These are phyloP conservation scores for Daubentonia madagascariensis DNA, from an alignment of 2,113 vertebrate species.

Conservation along the genomic window DNA sequence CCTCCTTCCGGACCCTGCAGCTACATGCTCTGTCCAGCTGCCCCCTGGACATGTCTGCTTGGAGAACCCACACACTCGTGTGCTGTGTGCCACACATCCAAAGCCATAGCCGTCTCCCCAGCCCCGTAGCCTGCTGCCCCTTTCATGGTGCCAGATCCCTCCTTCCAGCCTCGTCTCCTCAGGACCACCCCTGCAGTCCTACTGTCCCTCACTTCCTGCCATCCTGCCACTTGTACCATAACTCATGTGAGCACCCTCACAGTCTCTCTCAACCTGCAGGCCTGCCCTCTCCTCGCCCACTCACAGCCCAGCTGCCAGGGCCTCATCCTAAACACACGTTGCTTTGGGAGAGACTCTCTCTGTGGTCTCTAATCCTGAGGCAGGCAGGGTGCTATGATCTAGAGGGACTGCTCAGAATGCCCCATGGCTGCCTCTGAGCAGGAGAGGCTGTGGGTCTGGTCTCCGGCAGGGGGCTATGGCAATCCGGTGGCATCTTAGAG, in stretches of 20 bases:
- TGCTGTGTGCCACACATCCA: neutral
- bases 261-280: neutral
- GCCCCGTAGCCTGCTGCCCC: too few relatives aligned
- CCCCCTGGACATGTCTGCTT: neutral
- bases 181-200: neutral
- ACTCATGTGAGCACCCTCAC: accelerated
- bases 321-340: neutral
- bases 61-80: neutral
- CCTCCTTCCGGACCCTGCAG: neutral
- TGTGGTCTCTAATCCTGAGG: neutral
- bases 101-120: neutral
- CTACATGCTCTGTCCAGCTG: accelerated
- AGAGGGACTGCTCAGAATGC: accelerated
- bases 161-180: neutral
- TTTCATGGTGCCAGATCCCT: accelerated
- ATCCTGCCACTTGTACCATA: neutral
- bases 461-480: neutral
- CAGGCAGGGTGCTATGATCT: too few relatives aligned
- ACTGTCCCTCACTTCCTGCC: neutral
- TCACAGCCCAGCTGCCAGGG: neutral
- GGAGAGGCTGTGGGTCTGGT: accelerated
- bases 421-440: neutral
- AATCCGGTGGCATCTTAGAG: neutral
- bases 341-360: neutral
- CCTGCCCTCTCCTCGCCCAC: neutral